phyloP scores from a whole-genome alignment of 2,113 vertebrate genomes.

The Boulengeromyrus knoepffleri region DNA sequence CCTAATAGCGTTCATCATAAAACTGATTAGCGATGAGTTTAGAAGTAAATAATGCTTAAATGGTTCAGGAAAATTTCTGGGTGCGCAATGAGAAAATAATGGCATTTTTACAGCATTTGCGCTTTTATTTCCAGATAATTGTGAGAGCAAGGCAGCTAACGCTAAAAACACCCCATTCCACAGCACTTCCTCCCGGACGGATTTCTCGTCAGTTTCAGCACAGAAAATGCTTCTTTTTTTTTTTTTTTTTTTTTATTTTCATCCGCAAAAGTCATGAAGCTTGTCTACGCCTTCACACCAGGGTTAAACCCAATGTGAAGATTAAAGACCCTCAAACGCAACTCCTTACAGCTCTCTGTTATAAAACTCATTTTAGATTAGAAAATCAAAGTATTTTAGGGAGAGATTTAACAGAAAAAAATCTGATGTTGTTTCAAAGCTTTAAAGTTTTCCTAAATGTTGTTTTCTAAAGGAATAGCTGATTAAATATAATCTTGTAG shows the following conservation, averaged over 20 bases:
- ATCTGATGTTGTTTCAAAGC: background rate
- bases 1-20: background rate
- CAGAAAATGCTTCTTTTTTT: background rate
- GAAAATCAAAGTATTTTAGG: background rate
- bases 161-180: background rate
- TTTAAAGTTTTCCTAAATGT: background rate
- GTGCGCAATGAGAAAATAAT: background rate
- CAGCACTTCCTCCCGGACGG: background rate
- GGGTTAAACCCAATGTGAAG: background rate
- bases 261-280: background rate
- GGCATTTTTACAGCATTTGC: background rate
- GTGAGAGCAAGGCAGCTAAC: background rate
- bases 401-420: background rate
- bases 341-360: background rate
- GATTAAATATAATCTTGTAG: background rate
- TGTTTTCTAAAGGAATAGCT: background rate
- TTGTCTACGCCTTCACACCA: background rate
- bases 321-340: background rate
- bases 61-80: conserved; percentile 3
- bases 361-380: background rate
- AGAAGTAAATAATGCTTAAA: conserved; percentile 6
- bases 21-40: conserved; percentile 11
- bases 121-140: background rate
- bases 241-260: background rate
- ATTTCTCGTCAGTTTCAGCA: background rate